A percentile compares a stretch with the other conserved stretches of the same genome.
Conservation (phyloP, 2,888 invertebrate genomes). For the Chouioia cunea region DNA sequence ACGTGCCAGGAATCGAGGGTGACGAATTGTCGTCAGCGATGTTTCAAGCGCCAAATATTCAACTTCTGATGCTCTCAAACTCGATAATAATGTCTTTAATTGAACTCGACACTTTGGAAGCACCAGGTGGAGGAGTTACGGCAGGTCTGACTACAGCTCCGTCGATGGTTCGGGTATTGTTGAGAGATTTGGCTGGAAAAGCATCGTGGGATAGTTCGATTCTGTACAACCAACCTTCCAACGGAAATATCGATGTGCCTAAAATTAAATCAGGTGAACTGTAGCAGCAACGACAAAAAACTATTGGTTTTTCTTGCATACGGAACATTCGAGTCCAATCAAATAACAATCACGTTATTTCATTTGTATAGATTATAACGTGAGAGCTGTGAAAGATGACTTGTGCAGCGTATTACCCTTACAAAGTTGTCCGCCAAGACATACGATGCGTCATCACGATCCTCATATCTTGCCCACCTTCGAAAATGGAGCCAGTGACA, state of each 20-base stretch:
- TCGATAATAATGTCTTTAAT: slow-evolving; percentile 89
- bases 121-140: slow-evolving; percentile 83
- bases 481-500: slow-evolving; percentile 85
- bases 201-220: slow-evolving; percentile 97
- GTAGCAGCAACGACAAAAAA: neutral
- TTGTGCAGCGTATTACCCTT: slow-evolving; percentile 57
- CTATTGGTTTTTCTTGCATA: neutral
- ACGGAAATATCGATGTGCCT: slow-evolving; percentile 55
- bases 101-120: slow-evolving; percentile 87
- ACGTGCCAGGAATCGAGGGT: slow-evolving; percentile 79
- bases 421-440: slow-evolving; percentile 73
- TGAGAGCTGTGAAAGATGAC: slow-evolving; percentile 56
- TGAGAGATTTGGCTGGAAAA: slow-evolving; percentile 93
- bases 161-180: slow-evolving; percentile 79
- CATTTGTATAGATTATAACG: slow-evolving; percentile 54
- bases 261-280: slow-evolving; percentile 55
- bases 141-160: slow-evolving; percentile 65
- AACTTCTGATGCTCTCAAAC: slow-evolving; percentile 86
- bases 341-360: slow-evolving; percentile 10
- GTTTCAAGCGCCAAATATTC: slow-evolving; percentile 86
- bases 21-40: slow-evolving; percentile 86
- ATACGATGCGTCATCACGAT: slow-evolving; percentile 79
- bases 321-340: neutral
- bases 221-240: slow-evolving; percentile 81
- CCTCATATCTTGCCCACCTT: slow-evolving; percentile 84